Percentiles rank a stretch among this genome's conserved stretches.
Evolutionary conservation across 2,113 vertebrate species (phyloP).

Genomic region (Malurus alboscapulatus): DNA sequence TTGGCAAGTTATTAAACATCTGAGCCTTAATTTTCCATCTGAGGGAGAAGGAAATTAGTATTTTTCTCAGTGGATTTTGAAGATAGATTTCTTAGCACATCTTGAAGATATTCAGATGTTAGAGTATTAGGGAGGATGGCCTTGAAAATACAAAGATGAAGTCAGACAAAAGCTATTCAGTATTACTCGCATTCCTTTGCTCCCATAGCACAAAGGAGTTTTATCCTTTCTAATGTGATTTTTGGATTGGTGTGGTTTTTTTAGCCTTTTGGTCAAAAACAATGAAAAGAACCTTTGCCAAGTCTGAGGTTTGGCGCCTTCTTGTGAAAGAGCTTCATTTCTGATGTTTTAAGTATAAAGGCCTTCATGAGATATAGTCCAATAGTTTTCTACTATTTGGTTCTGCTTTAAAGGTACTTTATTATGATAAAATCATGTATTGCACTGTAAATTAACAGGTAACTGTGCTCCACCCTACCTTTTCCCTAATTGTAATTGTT

Average conservation of each 20-base stretch:
- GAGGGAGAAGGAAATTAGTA: background rate
- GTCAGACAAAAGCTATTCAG: background rate
- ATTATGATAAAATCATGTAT: background rate
- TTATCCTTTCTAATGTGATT: background rate
- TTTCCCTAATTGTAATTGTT: background rate
- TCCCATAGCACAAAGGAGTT: background rate
- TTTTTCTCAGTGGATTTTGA: constrained; percentile 13
- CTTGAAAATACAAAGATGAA: background rate
- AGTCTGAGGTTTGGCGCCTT: background rate
- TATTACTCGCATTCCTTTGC: background rate
- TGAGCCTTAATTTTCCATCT: constrained; percentile 14
- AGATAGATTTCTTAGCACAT: background rate
- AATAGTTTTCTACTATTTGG: background rate
- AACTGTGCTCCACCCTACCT: background rate
- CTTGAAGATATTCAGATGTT: background rate
- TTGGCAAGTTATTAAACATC: constrained; percentile 44
- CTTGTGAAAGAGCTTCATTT: background rate
- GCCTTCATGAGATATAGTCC: background rate
- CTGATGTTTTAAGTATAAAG: background rate
- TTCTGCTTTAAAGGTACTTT: background rate
- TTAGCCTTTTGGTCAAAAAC: constrained; percentile 14
- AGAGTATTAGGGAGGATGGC: background rate
- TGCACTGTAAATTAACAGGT: background rate
- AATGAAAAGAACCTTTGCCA: background rate
- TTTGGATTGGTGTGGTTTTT: background rate